phyloP scores from a whole-genome alignment of 2,888 invertebrate genomes.

The Pasiphila rectangulata region DNA sequence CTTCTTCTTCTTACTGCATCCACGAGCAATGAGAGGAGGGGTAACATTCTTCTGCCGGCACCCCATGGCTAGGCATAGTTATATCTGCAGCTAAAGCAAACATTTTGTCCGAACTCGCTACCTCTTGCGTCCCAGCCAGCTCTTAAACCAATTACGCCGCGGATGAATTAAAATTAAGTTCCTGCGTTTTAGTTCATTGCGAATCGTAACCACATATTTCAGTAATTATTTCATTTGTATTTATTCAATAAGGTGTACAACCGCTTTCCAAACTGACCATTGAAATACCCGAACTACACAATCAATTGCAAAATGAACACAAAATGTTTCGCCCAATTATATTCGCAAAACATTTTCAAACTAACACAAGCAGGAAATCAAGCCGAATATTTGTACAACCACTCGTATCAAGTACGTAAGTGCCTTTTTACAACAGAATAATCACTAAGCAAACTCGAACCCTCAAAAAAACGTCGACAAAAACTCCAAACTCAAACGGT shows the following conservation, averaged over 20 bases:
- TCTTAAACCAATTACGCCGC: too few species aligned
- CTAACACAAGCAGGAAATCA: constrained; percentile 56
- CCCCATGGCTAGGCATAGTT: too few species aligned
- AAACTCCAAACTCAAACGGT: constrained; percentile 56
- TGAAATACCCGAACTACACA: constrained; percentile 3
- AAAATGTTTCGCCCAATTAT: constrained; percentile 14
- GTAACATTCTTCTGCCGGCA: too few species aligned
- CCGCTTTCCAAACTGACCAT: constrained; percentile 16
- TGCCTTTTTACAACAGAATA: constrained; percentile 46
- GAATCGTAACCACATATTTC: background rate
- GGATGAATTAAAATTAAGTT: too few species aligned
- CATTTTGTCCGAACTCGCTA: too few species aligned
- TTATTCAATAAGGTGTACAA: constrained; percentile 11
- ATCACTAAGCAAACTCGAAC: constrained; percentile 51
- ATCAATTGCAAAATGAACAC: constrained; percentile 11
- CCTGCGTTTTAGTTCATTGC: too few species aligned
- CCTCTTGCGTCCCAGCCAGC: too few species aligned
- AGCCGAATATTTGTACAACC: constrained; percentile 55
- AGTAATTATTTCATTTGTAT: constrained; percentile 2
- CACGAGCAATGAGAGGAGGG: too few species aligned
- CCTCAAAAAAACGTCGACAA: constrained; percentile 54
- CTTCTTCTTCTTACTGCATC: too few species aligned
- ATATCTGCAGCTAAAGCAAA: too few species aligned
- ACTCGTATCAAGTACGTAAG: constrained; percentile 38
- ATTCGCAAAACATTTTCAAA: constrained; percentile 20